Conservation (phyloP, 1,140 invertebrate species). For the Condylostylus longicornis region DNA sequence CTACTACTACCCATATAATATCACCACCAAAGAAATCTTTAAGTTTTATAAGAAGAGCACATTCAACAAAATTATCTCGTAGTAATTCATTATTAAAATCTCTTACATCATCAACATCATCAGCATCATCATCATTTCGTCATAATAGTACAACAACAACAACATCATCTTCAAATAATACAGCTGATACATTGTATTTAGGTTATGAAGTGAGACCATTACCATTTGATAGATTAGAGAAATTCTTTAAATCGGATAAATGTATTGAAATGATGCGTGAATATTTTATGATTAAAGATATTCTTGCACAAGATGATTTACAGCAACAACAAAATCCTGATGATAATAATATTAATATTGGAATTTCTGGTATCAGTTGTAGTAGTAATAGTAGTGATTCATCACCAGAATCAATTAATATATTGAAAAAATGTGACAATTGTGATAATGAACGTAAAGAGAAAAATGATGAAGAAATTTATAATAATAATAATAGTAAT, state of each 20-base stretch:
- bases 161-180: constrained; percentile 22
- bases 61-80: constrained; percentile 52
- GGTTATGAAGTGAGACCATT: constrained; percentile 26
- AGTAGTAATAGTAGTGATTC: no score
- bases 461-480: no score
- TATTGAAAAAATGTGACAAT: no score
- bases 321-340: not conserved
- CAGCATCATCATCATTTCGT: constrained; percentile 5
- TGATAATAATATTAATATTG: constrained; percentile 9
- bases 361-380: no score
- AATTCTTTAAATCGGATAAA: constrained; percentile 27
- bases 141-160: not conserved
- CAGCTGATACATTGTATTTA: constrained; percentile 32
- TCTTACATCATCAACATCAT: constrained; percentile 22
- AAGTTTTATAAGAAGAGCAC: constrained; percentile 47
- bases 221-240: constrained; percentile 22
- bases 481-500: no score
- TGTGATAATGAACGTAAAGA: no score
- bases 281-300: constrained; percentile 26
- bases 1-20: constrained; percentile 8
- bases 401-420: no score
- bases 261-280: constrained; percentile 26
- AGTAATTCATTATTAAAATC: constrained; percentile 44
- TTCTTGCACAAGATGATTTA: constrained; percentile 9
- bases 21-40: constrained; percentile 36